Percentiles rank a stretch among this genome's conserved stretches.
These are phyloP conservation scores for Gymnopithys bicolor DNA, from an alignment of 2,797 vertebrate species.

Conservation along the genomic window DNA sequence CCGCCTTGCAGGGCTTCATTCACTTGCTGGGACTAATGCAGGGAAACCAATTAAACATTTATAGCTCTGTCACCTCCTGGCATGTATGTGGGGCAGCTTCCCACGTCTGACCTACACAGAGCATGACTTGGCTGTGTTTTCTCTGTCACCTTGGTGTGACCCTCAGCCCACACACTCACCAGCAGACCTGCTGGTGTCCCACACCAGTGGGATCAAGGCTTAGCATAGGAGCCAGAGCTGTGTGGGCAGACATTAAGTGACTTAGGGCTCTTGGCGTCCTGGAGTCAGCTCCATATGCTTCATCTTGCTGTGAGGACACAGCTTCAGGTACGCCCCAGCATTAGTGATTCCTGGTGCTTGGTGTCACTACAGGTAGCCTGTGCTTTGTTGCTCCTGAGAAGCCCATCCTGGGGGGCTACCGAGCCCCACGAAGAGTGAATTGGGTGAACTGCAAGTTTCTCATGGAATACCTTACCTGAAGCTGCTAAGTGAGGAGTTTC, in stretches of 20 bases:
- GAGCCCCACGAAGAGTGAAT: fast-evolving
- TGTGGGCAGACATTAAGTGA: neutral
- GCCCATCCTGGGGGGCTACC: neutral
- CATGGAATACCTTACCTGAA: fast-evolving
- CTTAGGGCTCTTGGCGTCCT: neutral
- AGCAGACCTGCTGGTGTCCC: neutral
- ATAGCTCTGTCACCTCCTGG: slow-evolving; percentile 13
- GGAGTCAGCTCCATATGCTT: neutral
- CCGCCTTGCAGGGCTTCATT: neutral
- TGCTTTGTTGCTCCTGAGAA: neutral
- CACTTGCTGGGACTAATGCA: neutral
- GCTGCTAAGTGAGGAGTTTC: neutral
- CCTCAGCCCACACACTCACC: neutral
- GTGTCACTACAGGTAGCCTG: neutral
- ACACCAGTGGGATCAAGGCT: neutral
- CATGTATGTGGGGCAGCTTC: neutral
- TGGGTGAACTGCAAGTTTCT: neutral
- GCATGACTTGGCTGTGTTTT: slow-evolving; percentile 19
- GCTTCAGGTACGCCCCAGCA: neutral
- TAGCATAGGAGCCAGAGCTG: neutral
- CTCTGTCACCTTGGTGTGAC: neutral
- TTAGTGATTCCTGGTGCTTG: neutral
- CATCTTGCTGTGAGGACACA: neutral
- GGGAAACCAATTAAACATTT: slow-evolving; percentile 26
- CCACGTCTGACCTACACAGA: neutral